Percentiles rank a stretch among this genome's conserved stretches.
These are phyloP conservation scores for Xestia c-nigrum DNA, from an alignment of 2,888 invertebrate genomes.

Conservation along the genomic window DNA sequence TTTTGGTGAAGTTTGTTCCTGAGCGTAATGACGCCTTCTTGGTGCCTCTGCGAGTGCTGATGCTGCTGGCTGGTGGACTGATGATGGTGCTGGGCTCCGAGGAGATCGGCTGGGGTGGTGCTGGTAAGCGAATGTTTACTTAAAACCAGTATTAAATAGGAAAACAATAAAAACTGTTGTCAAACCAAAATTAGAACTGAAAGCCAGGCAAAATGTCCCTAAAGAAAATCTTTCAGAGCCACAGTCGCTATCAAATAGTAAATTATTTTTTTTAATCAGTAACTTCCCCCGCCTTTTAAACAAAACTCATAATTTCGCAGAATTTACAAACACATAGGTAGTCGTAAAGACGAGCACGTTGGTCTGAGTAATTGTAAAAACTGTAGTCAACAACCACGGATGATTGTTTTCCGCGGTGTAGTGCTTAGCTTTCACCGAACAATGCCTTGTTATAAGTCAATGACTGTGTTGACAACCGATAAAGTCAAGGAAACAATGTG, in stretches of 20 bases:
- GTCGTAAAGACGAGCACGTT: conserved; percentile 63
- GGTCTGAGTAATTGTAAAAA: conserved; percentile 71
- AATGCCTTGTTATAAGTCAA: conserved; percentile 76
- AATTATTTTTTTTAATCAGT: no score
- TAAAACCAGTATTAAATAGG: background rate
- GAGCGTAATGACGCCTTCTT: conserved; percentile 95
- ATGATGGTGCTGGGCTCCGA: conserved; percentile 97
- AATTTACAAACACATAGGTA: conserved; percentile 68
- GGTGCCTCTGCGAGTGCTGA: conserved; percentile 94
- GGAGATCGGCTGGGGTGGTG: conserved; percentile 93
- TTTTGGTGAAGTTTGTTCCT: conserved; percentile 95
- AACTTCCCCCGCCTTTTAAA: conserved; percentile 32
- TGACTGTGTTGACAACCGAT: conserved; percentile 68
- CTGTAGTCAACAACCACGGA: conserved; percentile 70
- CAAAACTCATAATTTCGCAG: conserved; percentile 49
- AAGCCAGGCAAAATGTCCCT: background rate
- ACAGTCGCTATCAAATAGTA: conserved; percentile 19
- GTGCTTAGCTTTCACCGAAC: conserved; percentile 75
- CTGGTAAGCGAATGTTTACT: conserved; percentile 79
- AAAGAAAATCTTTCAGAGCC: conserved; percentile 11
- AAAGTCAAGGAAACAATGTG: conserved; percentile 68
- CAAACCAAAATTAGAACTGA: background rate
- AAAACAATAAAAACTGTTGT: conserved; percentile 6
- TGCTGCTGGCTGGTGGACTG: conserved; percentile 95
- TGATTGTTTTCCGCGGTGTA: conserved; percentile 74